Evolutionary conservation across 1,140 invertebrate genomes (phyloP).

Genomic region (Drosophila obscura): DNA sequence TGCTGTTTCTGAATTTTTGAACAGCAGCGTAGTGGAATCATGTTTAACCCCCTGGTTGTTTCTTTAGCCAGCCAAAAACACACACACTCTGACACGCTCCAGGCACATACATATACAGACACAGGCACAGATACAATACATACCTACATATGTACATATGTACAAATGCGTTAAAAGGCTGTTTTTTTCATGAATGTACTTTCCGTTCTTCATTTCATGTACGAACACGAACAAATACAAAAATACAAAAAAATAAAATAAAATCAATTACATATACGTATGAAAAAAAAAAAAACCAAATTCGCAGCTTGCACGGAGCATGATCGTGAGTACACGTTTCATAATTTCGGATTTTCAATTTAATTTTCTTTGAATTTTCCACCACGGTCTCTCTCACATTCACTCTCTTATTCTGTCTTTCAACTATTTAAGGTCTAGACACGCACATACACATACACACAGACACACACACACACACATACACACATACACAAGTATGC

Average conservation of each 20-base stretch:
- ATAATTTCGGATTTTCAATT: conserved; percentile 69
- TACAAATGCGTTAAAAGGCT: conserved; percentile 33
- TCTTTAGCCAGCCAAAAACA: conserved; percentile 15
- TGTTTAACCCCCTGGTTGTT: conserved; percentile 21
- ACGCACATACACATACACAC: conserved; percentile 24
- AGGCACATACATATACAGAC: conserved; percentile 9
- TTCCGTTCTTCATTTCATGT: conserved; percentile 78
- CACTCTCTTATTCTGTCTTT: conserved; percentile 28
- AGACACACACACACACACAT: neutral
- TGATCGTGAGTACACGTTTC: conserved; percentile 90
- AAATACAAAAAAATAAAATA: conserved; percentile 55
- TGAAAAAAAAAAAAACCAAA: conserved; percentile 50
- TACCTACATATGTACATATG: conserved; percentile 40
- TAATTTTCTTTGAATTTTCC: conserved; percentile 44
- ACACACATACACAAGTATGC: conserved; percentile 46
- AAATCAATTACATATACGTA: conserved; percentile 49
- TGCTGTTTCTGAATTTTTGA: conserved; percentile 32
- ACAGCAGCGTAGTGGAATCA: conserved; percentile 36
- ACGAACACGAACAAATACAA: conserved; percentile 85
- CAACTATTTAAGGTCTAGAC: conserved; percentile 56
- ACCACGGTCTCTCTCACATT: conserved; percentile 2
- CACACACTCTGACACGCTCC: conserved; percentile 3
- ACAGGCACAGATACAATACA: conserved; percentile 13
- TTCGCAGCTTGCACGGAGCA: conserved; percentile 91
- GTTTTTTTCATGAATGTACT: conserved; percentile 75